These are phyloP conservation scores for Nomada flava DNA, from an alignment of 2,888 invertebrate genomes.

Conservation along the genomic window DNA sequence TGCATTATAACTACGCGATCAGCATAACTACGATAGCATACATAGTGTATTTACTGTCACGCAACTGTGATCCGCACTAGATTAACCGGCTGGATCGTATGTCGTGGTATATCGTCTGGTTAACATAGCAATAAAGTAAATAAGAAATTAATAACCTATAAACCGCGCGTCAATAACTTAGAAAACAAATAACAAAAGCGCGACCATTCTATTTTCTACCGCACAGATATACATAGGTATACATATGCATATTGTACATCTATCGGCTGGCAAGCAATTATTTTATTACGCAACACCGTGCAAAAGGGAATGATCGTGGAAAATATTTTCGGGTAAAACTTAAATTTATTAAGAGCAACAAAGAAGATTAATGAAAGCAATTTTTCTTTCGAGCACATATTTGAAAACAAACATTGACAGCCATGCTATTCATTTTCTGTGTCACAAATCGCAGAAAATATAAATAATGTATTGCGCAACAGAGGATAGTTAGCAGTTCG, in stretches of 20 bases:
- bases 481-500: neutral
- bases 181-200: too few relatives aligned
- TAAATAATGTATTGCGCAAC: neutral
- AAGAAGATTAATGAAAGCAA: neutral
- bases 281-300: too few relatives aligned
- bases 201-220: too few relatives aligned
- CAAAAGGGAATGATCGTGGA: neutral
- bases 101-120: conserved; percentile 8
- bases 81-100: conserved; percentile 14
- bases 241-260: too few relatives aligned
- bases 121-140: neutral
- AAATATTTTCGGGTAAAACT: neutral
- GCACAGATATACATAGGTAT: too few relatives aligned
- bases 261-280: too few relatives aligned
- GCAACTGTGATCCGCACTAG: conserved; percentile 27
- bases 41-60: conserved; percentile 19
- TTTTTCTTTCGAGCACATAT: too few relatives aligned
- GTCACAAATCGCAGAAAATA: too few relatives aligned
- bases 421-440: too few relatives aligned
- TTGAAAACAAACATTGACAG: too few relatives aligned
- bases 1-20: neutral
- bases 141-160: conserved; percentile 10
- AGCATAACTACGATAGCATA: neutral
- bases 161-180: neutral
- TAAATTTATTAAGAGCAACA: neutral